Base-by-base conservation (phyloP, 2,888 invertebrate species). In the Protonemura montana region DNA sequence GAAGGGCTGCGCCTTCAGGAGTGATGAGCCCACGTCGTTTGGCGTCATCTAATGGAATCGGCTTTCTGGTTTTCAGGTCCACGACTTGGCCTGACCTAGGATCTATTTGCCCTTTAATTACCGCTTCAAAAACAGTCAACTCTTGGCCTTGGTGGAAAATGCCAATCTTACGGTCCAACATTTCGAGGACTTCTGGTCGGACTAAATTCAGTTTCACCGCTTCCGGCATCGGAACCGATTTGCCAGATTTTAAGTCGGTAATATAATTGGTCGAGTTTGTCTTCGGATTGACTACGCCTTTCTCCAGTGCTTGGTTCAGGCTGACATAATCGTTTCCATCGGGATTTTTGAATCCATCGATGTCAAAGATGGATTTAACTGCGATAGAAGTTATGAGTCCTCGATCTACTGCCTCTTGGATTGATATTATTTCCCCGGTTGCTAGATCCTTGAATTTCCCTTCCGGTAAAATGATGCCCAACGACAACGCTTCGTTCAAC, bases 321-420 rank as follows among this genome's bases (percentile, higher is more conserved):
- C 97, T 97, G 89, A 98, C 93, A 90, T 95, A 96, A 90, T 97
- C 96, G 76, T 94, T 95, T 85, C 95, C 95, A 89, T 95, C 94
- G 0, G 96, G 95, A 91, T 97, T 96, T 90, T 95, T 96, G 90
- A 98, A 97, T 86, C 96, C 98, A 89, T 98, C 97, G 87, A 98
- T 97, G 91, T 98, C 96, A 90, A 98, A 98, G 89, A 98, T 96
- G 0, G 97, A 97, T 91, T 96, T 96, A 90, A 97, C 96, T 5
- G 96, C 94, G 27, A 98, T 96, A 0, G 97, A 97, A 30, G 96
- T 96, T 87, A 99, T 96, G 82, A 97, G 94, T 88, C 98, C 98
- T 87, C 96, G 95, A 90, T 96, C 95, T 25, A 98, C 97, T 0
- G 99, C 99, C 90, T 98, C 98, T 26, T 95, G 94, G 88, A 98